phyloP scores from a whole-genome alignment of 2,113 vertebrate genomes.

The Psephotus haematonotus region DNA sequence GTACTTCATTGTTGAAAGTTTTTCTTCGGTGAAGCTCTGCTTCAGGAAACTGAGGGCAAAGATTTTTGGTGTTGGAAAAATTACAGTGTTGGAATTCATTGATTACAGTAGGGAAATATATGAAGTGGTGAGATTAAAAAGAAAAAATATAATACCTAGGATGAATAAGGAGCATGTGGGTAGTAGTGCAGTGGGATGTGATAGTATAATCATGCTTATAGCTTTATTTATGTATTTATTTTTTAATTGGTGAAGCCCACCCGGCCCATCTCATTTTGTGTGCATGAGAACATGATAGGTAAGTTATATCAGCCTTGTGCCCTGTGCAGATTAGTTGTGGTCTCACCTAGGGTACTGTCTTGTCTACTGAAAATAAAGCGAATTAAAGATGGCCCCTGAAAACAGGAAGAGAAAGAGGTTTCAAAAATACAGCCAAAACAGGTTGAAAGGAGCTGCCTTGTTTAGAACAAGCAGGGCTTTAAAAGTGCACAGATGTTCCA shows the following conservation, averaged over 20 bases:
- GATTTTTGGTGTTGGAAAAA: neutral
- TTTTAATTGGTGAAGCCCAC: neutral
- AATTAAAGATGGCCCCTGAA: neutral
- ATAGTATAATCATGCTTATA: neutral
- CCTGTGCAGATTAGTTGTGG: neutral
- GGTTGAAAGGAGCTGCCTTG: neutral
- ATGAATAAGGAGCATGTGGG: neutral
- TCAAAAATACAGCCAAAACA: neutral
- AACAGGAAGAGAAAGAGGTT: neutral
- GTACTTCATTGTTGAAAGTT: rapidly evolving
- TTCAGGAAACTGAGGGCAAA: neutral
- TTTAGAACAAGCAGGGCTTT: neutral
- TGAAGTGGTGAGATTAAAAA: neutral
- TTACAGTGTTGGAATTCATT: neutral
- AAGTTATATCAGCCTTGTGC: neutral
- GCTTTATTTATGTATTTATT: neutral
- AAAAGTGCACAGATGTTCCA: neutral
- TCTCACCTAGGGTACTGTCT: neutral
- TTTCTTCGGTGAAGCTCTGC: neutral
- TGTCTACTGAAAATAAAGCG: neutral
- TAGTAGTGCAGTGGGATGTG: neutral
- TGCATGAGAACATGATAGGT: neutral
- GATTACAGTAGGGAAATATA: neutral
- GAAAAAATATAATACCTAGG: neutral
- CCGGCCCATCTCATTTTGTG: neutral